Conservation (phyloP, 2,113 vertebrate species). For the Arothron firmamentum region DNA sequence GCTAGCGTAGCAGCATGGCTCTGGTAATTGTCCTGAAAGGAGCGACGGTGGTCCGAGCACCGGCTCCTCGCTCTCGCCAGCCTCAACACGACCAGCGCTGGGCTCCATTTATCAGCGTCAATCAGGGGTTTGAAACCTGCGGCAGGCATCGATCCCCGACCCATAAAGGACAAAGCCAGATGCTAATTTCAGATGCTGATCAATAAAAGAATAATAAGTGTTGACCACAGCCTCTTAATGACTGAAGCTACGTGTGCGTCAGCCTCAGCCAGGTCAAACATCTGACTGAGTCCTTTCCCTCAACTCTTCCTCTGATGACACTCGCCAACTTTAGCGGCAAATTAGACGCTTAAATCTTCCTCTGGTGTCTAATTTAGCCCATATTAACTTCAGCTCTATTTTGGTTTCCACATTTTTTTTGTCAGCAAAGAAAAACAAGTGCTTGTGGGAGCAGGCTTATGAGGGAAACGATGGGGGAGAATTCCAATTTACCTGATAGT, state of each 20-base stretch:
- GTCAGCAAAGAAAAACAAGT: slow-evolving; percentile 30
- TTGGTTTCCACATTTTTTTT: slow-evolving; percentile 21
- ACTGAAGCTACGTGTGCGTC: slow-evolving; percentile 27
- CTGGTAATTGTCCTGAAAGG: too few relatives aligned
- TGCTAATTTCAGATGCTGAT: slow-evolving; percentile 62
- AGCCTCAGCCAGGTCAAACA: slow-evolving; percentile 5
- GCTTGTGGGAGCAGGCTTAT: slow-evolving; percentile 47
- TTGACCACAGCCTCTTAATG: slow-evolving; percentile 46
- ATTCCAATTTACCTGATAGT: slow-evolving; percentile 69
- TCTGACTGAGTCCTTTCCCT: neutral
- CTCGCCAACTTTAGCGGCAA: neutral
- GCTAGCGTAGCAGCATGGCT: too few relatives aligned
- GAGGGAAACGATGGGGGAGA: slow-evolving; percentile 59
- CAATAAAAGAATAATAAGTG: slow-evolving; percentile 63
- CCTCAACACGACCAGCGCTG: neutral
- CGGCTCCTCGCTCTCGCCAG: too few relatives aligned
- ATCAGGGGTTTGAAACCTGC: slow-evolving; percentile 53
- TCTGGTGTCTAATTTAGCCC: neutral
- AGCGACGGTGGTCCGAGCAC: neutral
- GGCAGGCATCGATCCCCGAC: slow-evolving; percentile 49
- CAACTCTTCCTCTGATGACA: too few relatives aligned
- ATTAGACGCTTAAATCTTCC: neutral
- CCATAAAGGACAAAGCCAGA: slow-evolving; percentile 44
- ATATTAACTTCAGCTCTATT: slow-evolving; percentile 22
- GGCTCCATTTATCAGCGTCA: slow-evolving; percentile 65